Percentiles rank a stretch among this genome's conserved stretches.
Evolutionary conservation across 2,888 invertebrate genomes (phyloP).

Genomic region (Lymantria monacha): DNA sequence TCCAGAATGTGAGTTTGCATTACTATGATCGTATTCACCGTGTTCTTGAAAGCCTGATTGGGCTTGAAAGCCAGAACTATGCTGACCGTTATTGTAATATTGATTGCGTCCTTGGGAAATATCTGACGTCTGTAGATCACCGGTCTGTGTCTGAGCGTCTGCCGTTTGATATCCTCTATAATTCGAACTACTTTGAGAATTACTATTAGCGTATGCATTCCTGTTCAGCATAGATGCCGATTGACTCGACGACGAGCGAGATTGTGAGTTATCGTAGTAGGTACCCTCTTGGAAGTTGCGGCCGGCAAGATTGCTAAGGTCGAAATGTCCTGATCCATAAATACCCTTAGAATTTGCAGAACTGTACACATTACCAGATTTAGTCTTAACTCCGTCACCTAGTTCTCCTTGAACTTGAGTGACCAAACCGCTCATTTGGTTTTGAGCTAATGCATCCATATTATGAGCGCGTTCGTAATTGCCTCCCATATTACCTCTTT

Average conservation of each 20-base stretch:
- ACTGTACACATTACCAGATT: slow-evolving; percentile 63
- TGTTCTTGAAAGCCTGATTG: slow-evolving; percentile 47
- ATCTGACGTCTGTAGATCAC: slow-evolving; percentile 42
- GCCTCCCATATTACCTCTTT: slow-evolving; percentile 78
- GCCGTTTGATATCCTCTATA: slow-evolving; percentile 7
- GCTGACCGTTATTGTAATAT: slow-evolving; percentile 38
- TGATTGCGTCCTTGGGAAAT: slow-evolving; percentile 35
- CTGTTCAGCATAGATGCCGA: slow-evolving; percentile 22
- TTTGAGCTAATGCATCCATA: slow-evolving; percentile 72
- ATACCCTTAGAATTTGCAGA: slow-evolving; percentile 71
- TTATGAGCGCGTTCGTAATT: slow-evolving; percentile 76
- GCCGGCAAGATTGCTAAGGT: slow-evolving; percentile 62
- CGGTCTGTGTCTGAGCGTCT: slow-evolving; percentile 12
- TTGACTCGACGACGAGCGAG: slow-evolving; percentile 36
- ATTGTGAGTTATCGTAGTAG: slow-evolving; percentile 38
- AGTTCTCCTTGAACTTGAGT: slow-evolving; percentile 69
- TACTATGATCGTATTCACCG: slow-evolving; percentile 32
- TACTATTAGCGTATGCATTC: slow-evolving; percentile 34
- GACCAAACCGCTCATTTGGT: slow-evolving; percentile 72
- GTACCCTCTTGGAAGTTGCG: slow-evolving; percentile 66
- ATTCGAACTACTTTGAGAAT: slow-evolving; percentile 38
- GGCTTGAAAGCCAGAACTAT: slow-evolving; percentile 41
- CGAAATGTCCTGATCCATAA: slow-evolving; percentile 63
- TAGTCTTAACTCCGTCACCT: slow-evolving; percentile 62
- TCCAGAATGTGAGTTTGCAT: slow-evolving; percentile 35